Evolutionary conservation across 1,140 invertebrate genomes (phyloP).

Genomic region (Mycetomoellerius zeteki): DNA sequence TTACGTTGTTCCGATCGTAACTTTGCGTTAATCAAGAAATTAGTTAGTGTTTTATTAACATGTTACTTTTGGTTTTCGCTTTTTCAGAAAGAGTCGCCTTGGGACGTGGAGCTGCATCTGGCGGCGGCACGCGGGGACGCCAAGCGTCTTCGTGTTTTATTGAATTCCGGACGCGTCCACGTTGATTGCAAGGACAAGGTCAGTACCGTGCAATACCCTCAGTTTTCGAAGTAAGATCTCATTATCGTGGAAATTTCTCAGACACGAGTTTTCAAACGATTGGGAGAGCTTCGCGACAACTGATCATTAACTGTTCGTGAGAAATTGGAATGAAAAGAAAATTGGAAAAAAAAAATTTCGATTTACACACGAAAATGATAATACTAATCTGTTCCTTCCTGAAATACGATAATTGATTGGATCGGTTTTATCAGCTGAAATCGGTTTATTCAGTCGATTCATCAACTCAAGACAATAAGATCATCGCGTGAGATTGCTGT

Average conservation of each 20-base stretch:
- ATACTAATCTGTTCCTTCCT: background rate
- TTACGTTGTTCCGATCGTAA: background rate
- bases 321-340: background rate
- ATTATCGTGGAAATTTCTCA: background rate
- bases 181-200: constrained; percentile 97
- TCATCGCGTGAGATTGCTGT: background rate
- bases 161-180: constrained; percentile 96
- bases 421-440: background rate
- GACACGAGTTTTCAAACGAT: background rate
- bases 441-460: background rate
- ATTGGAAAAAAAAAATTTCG: background rate
- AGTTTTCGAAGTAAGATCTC: constrained; percentile 1
- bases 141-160: constrained; percentile 91
- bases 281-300: background rate
- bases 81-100: constrained; percentile 95
- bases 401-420: background rate
- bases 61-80: background rate
- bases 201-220: constrained; percentile 76
- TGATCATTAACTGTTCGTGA: background rate
- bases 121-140: constrained; percentile 95
- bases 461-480: background rate
- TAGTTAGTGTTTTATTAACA: constrained; percentile 27
- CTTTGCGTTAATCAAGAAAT: background rate
- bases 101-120: constrained; percentile 95
- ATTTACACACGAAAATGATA: too few species aligned